phyloP scores from a whole-genome alignment of 2,888 invertebrate species.

The Watsonalla cultraria region DNA sequence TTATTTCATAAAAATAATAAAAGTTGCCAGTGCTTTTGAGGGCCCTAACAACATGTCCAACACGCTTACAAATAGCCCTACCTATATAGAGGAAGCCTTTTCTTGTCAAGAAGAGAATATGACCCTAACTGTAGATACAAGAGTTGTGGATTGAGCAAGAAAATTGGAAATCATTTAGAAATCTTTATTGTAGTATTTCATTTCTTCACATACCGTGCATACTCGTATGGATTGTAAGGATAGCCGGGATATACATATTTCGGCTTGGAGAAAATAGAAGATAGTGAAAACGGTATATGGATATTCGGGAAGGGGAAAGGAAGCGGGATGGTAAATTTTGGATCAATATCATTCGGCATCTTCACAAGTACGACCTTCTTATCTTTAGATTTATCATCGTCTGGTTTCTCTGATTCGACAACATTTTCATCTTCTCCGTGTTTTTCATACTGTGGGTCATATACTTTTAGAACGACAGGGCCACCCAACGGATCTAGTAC shows the following conservation, averaged over 20 bases:
- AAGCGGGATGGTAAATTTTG: background rate
- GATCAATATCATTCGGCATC: background rate
- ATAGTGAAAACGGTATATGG: slow-evolving; percentile 1
- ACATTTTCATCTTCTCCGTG: background rate
- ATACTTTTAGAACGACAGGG: background rate
- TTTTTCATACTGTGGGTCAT: background rate
- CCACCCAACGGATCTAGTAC: slow-evolving; percentile 9
- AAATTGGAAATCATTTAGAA: too few species aligned
- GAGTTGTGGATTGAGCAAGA: too few species aligned
- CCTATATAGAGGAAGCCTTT: too few species aligned
- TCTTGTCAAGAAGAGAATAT: too few species aligned
- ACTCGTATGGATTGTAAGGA: background rate
- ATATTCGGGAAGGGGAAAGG: slow-evolving; percentile 2
- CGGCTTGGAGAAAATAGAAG: slow-evolving; percentile 3
- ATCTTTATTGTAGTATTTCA: background rate
- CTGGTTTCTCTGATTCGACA: background rate
- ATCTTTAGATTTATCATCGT: slow-evolving; percentile 3
- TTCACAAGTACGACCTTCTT: slow-evolving; percentile 1
- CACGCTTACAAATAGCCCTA: too few species aligned
- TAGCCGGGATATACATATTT: background rate
- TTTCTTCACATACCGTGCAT: background rate
- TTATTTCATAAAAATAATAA: too few species aligned
- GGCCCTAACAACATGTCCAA: too few species aligned
- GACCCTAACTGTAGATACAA: too few species aligned
- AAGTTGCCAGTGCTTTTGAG: too few species aligned